Percentiles rank a stretch among this genome's conserved stretches.
Evolutionary conservation across 1,140 invertebrate species (phyloP).

Genomic region (Andrena cerasifolii): DNA sequence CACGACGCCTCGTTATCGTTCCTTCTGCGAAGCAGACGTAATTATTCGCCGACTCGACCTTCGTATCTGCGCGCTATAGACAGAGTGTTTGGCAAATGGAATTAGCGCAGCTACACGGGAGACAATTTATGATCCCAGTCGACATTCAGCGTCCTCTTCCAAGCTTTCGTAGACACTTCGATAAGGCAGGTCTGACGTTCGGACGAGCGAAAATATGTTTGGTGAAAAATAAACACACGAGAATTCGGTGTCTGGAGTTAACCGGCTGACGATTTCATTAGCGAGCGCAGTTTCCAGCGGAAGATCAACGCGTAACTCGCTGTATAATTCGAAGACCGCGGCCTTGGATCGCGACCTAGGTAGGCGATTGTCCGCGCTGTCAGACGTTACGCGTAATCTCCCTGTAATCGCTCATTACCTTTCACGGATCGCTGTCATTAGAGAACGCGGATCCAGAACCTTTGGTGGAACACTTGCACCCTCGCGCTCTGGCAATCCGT

Average conservation of each 20-base stretch:
- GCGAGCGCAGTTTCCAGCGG: background rate
- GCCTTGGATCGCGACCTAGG: conserved; percentile 11
- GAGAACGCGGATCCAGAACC: background rate
- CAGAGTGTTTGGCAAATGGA: background rate
- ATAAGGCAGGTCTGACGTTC: too few relatives aligned
- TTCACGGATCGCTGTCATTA: conserved; percentile 36
- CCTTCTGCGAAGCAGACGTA: background rate
- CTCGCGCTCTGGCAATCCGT: too few relatives aligned
- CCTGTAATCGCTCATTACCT: conserved; percentile 25
- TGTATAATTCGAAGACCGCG: conserved; percentile 14
- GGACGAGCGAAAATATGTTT: too few relatives aligned
- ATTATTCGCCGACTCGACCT: background rate
- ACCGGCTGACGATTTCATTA: background rate
- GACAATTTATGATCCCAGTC: background rate
- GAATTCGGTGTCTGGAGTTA: too few relatives aligned
- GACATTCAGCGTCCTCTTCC: too few relatives aligned
- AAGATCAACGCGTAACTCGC: conserved; percentile 28
- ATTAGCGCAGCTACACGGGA: background rate
- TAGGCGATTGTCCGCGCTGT: conserved; percentile 27
- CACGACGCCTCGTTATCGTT: background rate
- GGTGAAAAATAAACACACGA: too few relatives aligned
- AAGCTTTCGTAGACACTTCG: too few relatives aligned
- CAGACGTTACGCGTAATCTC: conserved; percentile 13
- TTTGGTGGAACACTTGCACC: background rate
- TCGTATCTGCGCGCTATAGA: background rate